Conservation (phyloP, 2,888 invertebrate genomes). For the Trissoscelio sp. region DNA sequence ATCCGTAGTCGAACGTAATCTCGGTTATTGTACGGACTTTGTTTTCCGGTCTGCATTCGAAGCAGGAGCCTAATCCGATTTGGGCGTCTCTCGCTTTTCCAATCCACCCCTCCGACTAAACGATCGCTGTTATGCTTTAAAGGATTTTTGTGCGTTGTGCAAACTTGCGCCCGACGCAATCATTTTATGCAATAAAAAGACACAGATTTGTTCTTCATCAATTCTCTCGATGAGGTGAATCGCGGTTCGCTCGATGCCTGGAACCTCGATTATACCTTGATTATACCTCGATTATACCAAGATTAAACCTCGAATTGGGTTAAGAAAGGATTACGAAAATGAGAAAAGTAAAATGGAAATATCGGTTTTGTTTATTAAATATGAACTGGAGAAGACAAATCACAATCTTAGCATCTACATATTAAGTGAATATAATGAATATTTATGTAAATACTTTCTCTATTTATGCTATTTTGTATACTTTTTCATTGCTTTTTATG, state of each 20-base stretch:
- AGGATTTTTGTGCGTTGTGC: constrained; percentile 26
- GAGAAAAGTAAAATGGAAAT: constrained; percentile 12
- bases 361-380: constrained; percentile 13
- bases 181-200: constrained; percentile 45
- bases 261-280: too few relatives aligned
- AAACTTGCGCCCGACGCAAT: constrained; percentile 20
- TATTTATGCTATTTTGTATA: too few relatives aligned
- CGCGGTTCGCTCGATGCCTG: constrained; percentile 7
- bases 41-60: constrained; percentile 51
- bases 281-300: too few relatives aligned
- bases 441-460: too few relatives aligned
- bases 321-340: constrained; percentile 47
- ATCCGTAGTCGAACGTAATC: constrained; percentile 49
- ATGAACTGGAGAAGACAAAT: too few relatives aligned
- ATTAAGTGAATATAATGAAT: too few relatives aligned
- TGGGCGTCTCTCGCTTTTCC: constrained; percentile 43
- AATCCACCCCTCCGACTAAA: constrained; percentile 51
- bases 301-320: constrained; percentile 42
- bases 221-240: not conserved
- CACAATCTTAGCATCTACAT: too few relatives aligned
- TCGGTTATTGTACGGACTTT: constrained; percentile 55
- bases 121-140: constrained; percentile 44
- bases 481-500: too few relatives aligned
- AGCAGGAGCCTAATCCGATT: constrained; percentile 50
- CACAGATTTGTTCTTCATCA: not conserved